A percentile compares a stretch with the other conserved stretches of the same genome.
These are phyloP conservation scores for Coenonympha glycerion DNA, from an alignment of 2,888 invertebrate species.

Conservation along the genomic window DNA sequence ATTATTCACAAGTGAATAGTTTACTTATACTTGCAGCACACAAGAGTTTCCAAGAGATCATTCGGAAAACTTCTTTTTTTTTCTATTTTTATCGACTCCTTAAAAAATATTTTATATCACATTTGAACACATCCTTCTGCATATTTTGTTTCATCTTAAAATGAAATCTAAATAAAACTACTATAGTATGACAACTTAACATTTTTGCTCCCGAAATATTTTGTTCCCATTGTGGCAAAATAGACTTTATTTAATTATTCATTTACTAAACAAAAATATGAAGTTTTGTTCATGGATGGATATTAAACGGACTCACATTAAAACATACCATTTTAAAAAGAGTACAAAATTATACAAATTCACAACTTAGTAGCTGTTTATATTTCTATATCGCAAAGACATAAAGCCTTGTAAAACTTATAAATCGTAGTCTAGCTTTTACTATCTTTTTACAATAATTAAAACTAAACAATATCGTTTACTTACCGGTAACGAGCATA, in stretches of 20 bases:
- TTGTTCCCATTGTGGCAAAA: constrained; percentile 26
- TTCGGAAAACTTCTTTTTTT: constrained; percentile 69
- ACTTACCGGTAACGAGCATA: constrained; percentile 14
- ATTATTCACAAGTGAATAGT: constrained; percentile 35
- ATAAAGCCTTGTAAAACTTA: constrained; percentile 7
- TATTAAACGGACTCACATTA: background rate
- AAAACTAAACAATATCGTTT: constrained; percentile 4
- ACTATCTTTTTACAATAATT: constrained; percentile 14
- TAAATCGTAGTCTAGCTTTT: constrained; percentile 10
- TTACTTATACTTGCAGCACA: constrained; percentile 42
- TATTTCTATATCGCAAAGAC: background rate
- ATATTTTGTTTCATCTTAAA: constrained; percentile 51
- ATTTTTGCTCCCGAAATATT: constrained; percentile 47
- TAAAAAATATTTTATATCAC: constrained; percentile 74
- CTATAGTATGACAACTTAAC: constrained; percentile 27
- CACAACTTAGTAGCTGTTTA: background rate
- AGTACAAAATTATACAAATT: background rate
- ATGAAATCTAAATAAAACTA: constrained; percentile 33
- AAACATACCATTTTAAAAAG: background rate
- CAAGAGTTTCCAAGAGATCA: constrained; percentile 75
- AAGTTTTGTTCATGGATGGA: background rate
- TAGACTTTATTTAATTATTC: constrained; percentile 3
- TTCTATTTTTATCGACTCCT: constrained; percentile 51
- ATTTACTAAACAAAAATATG: background rate
- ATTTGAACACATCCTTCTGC: constrained; percentile 73